These are phyloP conservation scores for Microcebus murinus DNA, from an alignment of 2,113 vertebrate species.

Conservation along the genomic window DNA sequence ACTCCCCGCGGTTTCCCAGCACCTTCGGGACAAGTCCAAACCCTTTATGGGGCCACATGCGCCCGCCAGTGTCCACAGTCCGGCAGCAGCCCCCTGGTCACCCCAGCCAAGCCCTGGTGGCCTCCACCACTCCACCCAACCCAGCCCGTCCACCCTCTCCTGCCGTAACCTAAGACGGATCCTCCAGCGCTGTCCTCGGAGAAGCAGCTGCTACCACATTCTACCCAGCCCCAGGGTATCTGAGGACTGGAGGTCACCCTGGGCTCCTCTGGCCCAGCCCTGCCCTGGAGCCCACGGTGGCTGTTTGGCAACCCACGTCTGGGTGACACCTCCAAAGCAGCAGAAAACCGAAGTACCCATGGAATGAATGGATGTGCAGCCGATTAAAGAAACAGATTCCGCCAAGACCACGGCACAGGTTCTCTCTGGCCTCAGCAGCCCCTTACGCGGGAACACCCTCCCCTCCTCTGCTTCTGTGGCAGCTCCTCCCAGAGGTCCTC, in stretches of 20 bases:
- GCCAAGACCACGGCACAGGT: background rate
- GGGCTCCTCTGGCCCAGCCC: background rate
- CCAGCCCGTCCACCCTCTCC: background rate
- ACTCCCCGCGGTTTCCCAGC: background rate
- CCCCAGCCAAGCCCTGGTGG: background rate
- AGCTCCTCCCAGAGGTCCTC: background rate
- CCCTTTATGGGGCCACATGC: background rate
- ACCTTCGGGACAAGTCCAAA: background rate
- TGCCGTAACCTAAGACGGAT: background rate
- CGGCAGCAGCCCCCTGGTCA: background rate
- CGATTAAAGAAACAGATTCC: background rate
- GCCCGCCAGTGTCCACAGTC: too few relatives aligned
- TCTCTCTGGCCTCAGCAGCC: background rate
- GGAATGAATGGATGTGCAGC: background rate
- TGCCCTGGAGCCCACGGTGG: background rate
- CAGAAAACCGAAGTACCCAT: background rate
- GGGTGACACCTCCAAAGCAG: background rate
- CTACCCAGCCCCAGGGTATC: background rate
- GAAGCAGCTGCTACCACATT: background rate
- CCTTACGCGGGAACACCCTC: background rate
- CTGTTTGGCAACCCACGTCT: too few relatives aligned
- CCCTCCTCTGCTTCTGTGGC: background rate
- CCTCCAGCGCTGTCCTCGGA: background rate
- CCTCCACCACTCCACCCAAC: background rate
- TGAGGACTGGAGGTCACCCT: slow-evolving; percentile 32